Evolutionary conservation across 2,888 invertebrate species (phyloP), one percentile per base, ranked within the genome.

Genomic region (Podotricha telesiphe): DNA sequence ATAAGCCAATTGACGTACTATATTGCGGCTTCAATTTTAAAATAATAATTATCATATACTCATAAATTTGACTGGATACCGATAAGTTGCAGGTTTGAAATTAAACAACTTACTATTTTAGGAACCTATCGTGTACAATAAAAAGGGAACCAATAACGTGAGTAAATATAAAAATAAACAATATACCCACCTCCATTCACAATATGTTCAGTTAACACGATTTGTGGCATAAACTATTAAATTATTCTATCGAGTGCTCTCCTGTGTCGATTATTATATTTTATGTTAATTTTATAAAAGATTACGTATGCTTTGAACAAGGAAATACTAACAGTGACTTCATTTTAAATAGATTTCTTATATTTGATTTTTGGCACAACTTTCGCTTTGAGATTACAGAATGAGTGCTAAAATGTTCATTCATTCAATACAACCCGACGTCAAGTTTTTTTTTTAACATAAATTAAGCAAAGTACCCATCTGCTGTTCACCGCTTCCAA

Each of bases 281-380:
- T 53, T 53, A 67, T 56, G 58, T 34, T 65, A 61, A 58, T 65
- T 63, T 72, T 69, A 69, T 66, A 69, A 65, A 69, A 71, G 63
- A 69, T 67, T 73, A 71, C 71, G 68, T 73, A 73, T 69, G 62
- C 56, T 67, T 71, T 59, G 59, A 68, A 69, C 55, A 63, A 55
- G 50, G 73, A 71, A 73, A 73, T 73, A 70, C 58, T 58, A 67
- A 65, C 73, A 73, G 73, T 73, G 73, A 73, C 73, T 73, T 73
- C 73, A 71, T 69, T 58, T 61, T 66, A 64, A 61, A 37, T 45
- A 42, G 7, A 34, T 53, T 28, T 28, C 7, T 51, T 28, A 28
- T 51, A 20, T 19, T 53, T 22, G 2, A 4, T 19, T 42, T 48
- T 47, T 62, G 48, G 45, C 62, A 62, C 48, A 62, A 19, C 17